Percentiles rank a stretch among this genome's conserved stretches.
These are phyloP conservation scores for Symphodus melops DNA, from an alignment of 2,113 vertebrate species.

Conservation along the genomic window DNA sequence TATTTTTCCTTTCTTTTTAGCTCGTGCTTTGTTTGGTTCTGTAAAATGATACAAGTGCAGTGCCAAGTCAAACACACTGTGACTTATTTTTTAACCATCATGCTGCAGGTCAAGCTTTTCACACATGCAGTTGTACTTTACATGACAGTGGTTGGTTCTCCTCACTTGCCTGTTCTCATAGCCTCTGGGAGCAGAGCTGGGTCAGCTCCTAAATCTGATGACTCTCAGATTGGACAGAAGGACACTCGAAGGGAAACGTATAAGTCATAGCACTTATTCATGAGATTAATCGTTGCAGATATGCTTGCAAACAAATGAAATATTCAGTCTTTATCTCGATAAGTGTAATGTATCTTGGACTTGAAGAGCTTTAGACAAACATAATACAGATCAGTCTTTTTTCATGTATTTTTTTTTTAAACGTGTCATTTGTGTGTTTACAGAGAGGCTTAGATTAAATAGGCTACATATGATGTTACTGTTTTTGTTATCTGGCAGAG, in stretches of 20 bases:
- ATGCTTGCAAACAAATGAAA: slow-evolving; percentile 21
- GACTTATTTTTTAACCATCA: slow-evolving; percentile 75
- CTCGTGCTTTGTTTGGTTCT: slow-evolving; percentile 63
- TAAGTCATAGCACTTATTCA: slow-evolving; percentile 32
- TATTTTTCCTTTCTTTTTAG: slow-evolving; percentile 55
- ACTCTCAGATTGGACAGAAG: slow-evolving; percentile 29
- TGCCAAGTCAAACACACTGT: slow-evolving; percentile 76
- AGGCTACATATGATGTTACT: slow-evolving; percentile 55
- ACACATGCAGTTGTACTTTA: slow-evolving; percentile 36
- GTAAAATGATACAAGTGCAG: slow-evolving; percentile 60
- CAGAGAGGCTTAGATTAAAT: slow-evolving; percentile 29
- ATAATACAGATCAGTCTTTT: slow-evolving; percentile 32
- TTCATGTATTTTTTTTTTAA: slow-evolving; percentile 41
- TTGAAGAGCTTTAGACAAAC: slow-evolving; percentile 25
- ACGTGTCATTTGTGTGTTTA: slow-evolving; percentile 56
- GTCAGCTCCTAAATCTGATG: slow-evolving; percentile 45
- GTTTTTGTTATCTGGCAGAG: slow-evolving; percentile 60
- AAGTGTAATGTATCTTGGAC: slow-evolving; percentile 51
- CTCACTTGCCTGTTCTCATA: slow-evolving; percentile 62
- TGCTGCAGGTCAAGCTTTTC: slow-evolving; percentile 74
- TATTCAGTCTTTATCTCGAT: slow-evolving; percentile 39
- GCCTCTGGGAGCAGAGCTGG: slow-evolving; percentile 24
- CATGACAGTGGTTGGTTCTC: slow-evolving; percentile 38
- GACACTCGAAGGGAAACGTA: slow-evolving; percentile 20
- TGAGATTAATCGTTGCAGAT: slow-evolving; percentile 40